Evolutionary conservation across 2,888 invertebrate genomes (phyloP), one percentile per base, ranked within the genome.

Genomic region (Synanthedon formicaeformis): DNA sequence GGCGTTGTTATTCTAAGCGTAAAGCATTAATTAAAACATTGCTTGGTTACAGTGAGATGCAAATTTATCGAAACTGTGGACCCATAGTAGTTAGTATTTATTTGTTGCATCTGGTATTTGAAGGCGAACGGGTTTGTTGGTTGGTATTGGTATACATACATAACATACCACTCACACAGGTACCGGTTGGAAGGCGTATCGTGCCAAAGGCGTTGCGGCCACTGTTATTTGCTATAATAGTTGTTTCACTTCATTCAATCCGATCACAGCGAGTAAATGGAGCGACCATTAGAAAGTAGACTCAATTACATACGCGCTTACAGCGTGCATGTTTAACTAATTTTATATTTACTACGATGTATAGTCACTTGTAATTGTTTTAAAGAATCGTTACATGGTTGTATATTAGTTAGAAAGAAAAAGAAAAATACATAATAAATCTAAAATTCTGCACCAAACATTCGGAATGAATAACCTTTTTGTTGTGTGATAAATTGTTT

Each of bases 121-220:
- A 75, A 74, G 75, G 75, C 64, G 61, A 75, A 74, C 75, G 61
- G 69, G 71, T 75, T 61, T 57, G 60, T 55, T 50, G 50, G 54
- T 16, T 16, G 16, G 16, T 16, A n/a, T 52, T 5, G 5, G 51
- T 50, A 54, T 53, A 54, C 58, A 49, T 16, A 62, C 64, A 34
- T 34, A 34, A 8, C 34, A 34, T n/a, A n/a, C n/a, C n/a, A 16
- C 34, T 34, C 34, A 10, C 34, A 34, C 2, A 59, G 63, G 64
- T 68, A 65, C 66, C 64, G 61, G 65, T 65, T 62, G 60, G 65
- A 56, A 56, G 55, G 64, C 58, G 16, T 16, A 23, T 49, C 61
- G 61, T 60, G 58, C 57, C 59, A 54, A 53, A 57, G 48, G 54
- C 55, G 57, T 58, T 50, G 58, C 59, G 53, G 55, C 57, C 57